A percentile compares a stretch with the other conserved stretches of the same genome.
These are phyloP conservation scores for Agrotis ipsilon DNA, from an alignment of 2,888 invertebrate genomes.

Conservation along the genomic window DNA sequence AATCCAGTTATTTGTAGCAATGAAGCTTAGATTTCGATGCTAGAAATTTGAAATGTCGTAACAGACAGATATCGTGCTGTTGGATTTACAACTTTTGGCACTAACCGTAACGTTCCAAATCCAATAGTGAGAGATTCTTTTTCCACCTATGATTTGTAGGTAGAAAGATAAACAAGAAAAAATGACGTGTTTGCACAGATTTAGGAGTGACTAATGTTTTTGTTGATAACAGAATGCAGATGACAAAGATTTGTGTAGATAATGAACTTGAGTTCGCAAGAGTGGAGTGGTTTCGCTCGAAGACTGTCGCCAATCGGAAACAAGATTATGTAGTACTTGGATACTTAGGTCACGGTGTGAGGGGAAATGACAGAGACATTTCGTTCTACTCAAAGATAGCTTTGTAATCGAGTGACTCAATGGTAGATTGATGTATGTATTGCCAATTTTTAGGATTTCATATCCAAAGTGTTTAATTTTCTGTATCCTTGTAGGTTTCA, in stretches of 20 bases:
- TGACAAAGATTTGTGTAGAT: slow-evolving; percentile 26
- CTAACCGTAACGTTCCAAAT: not conserved
- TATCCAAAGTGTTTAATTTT: too few relatives aligned
- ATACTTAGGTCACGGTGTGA: too few relatives aligned
- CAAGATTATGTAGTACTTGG: not conserved
- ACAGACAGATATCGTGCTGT: not conserved
- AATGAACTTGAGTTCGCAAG: not conserved
- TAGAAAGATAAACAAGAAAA: not conserved
- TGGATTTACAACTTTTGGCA: not conserved
- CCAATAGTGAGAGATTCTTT: not conserved
- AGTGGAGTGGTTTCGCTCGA: slow-evolving; percentile 5
- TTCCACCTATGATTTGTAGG: not conserved
- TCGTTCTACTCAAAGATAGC: too few relatives aligned
- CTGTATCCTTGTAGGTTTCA: too few relatives aligned
- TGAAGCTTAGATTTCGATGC: not conserved
- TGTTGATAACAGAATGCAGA: slow-evolving; percentile 8
- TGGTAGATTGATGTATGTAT: too few relatives aligned
- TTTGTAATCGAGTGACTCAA: too few relatives aligned
- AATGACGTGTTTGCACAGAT: not conserved
- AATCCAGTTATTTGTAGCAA: not conserved
- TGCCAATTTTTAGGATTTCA: too few relatives aligned
- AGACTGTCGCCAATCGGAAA: not conserved
- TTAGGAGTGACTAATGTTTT: slow-evolving; percentile 5
- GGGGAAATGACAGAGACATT: too few relatives aligned
- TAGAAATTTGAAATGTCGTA: not conserved